Evolutionary conservation across 2,888 invertebrate genomes (phyloP), one percentile per base, ranked within the genome.

Genomic region (Microplitis deprimator): DNA sequence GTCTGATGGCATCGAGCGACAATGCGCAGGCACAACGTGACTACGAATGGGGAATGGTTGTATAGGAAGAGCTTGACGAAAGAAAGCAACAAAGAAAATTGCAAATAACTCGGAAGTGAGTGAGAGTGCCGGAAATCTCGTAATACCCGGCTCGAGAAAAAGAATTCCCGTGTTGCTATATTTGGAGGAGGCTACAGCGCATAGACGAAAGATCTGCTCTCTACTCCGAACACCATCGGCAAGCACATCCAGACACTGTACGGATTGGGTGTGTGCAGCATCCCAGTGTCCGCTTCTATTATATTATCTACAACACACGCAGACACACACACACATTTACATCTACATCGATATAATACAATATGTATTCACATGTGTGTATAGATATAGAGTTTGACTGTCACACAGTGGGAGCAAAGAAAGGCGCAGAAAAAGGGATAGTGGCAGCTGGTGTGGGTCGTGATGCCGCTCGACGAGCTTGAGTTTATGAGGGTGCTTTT

Each of bases 401-500:
- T 29, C 1, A 6, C 10, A n/a, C n/a, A 16, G 62, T 62, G 13
- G 13, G 20, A 29, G 38, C 20, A 29, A 65, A 65, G 38, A 65
- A 65, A 65, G 38, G 29, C 29, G 62, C 8, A 20, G 6, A 62
- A 17, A 62, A 62, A 62, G 20, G 65, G 65, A 29, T 29, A 65
- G 17, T 13, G 17, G 65, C 65, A 65, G 65, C 65, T 65, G 64
- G 41, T 40, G 73, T 73, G 39, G 65, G 39, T 40, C 40, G 73
- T 62, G 62, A 73, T 62, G 65, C 61, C 64, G 69, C 29, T 38
- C 50, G 70, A 70, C 69, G 75, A 50, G 50, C 41, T 62, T 61
- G 75, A 75, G 70, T 75, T 75, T 75, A 75, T 75, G 70, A 75
- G 75, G 75, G 75, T 75, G 75, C 75, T 75, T 75, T 75, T 75